Percentiles rank a stretch among this genome's conserved stretches.
These are phyloP conservation scores for Silurus aristotelis DNA, from an alignment of 2,797 vertebrate genomes.

Conservation along the genomic window DNA sequence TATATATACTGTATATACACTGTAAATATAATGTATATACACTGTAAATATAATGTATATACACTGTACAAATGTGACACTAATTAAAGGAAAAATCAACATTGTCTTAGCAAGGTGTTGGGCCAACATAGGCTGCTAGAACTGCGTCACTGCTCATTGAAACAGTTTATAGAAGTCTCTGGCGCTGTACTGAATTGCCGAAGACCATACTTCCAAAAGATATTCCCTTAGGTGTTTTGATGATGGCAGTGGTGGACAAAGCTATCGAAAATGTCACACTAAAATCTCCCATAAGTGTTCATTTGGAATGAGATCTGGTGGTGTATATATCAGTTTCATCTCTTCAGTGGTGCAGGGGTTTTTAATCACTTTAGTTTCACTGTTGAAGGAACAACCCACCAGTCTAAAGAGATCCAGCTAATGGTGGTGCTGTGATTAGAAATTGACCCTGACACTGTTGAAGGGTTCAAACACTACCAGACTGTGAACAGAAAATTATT, in stretches of 20 bases:
- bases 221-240: neutral
- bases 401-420: neutral
- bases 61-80: neutral
- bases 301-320: neutral
- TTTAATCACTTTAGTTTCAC: neutral
- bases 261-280: neutral
- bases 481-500: neutral
- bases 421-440: neutral
- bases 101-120: neutral
- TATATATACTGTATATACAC: no score
- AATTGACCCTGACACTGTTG: neutral
- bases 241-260: neutral
- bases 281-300: neutral
- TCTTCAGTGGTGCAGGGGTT: neutral
- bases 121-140: neutral
- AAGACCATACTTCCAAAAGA: neutral
- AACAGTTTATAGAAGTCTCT: neutral
- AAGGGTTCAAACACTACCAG: neutral
- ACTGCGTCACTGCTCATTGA: neutral
- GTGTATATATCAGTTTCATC: neutral
- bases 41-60: no score
- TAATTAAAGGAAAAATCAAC: slow-evolving; percentile 11
- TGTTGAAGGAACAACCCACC: neutral
- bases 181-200: neutral
- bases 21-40: no score